Percentiles rank a stretch among this genome's conserved stretches.
Evolutionary conservation across 92 coral and sea anemone genomes (phyloP).

Genomic region (Porites evermanni): DNA sequence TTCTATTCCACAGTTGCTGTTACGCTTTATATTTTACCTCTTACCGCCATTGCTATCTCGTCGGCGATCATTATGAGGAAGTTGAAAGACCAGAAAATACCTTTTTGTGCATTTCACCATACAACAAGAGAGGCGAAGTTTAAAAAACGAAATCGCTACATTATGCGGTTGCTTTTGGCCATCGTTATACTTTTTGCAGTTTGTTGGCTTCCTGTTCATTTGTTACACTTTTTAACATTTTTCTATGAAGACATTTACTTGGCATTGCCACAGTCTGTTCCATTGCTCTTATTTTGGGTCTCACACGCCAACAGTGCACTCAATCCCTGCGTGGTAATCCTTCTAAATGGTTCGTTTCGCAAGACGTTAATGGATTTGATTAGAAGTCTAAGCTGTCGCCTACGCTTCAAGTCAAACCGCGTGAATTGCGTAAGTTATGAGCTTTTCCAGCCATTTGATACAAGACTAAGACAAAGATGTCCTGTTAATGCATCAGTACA

Average conservation of each 20-base stretch:
- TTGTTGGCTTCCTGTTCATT: slow-evolving; percentile 72
- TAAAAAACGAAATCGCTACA: slow-evolving; percentile 5
- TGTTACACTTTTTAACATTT: slow-evolving; percentile 54
- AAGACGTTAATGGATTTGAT: neutral
- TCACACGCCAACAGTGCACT: slow-evolving; percentile 73
- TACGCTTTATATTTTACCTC: slow-evolving; percentile 53
- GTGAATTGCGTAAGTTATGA: neutral
- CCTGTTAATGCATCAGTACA: neutral
- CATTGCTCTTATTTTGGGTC: slow-evolving; percentile 49
- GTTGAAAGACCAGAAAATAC: slow-evolving; percentile 18
- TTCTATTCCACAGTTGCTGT: slow-evolving; percentile 41
- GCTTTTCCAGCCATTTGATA: neutral
- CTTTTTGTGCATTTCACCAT: neutral
- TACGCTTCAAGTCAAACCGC: neutral
- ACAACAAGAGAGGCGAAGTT: neutral
- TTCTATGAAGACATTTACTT: slow-evolving; percentile 34
- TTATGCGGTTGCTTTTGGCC: slow-evolving; percentile 57
- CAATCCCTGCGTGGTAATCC: slow-evolving; percentile 64
- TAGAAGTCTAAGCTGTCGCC: neutral
- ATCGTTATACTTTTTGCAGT: slow-evolving; percentile 50
- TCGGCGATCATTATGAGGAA: slow-evolving; percentile 39
- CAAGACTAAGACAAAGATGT: neutral
- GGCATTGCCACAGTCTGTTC: slow-evolving; percentile 36
- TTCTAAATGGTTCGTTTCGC: slow-evolving; percentile 52
- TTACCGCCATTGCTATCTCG: slow-evolving; percentile 35